Evolutionary conservation across 2,113 vertebrate genomes (phyloP).

Genomic region (Poeciliopsis occidentalis): DNA sequence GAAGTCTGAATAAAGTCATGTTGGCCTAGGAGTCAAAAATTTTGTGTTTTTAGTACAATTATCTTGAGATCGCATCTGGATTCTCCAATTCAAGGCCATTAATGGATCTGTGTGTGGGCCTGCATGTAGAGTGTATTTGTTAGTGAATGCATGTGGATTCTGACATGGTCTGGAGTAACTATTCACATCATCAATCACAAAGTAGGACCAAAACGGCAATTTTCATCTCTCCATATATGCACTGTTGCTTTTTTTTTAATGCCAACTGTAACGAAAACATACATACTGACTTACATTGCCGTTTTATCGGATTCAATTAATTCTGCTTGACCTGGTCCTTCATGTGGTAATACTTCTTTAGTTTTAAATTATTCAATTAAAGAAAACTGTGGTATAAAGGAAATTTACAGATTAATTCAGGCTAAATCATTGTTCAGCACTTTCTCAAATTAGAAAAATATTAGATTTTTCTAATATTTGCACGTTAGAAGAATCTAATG

Average conservation of each 20-base stretch:
- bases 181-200: conserved; percentile 78
- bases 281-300: conserved; percentile 23
- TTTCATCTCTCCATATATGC: conserved; percentile 74
- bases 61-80: conserved; percentile 77
- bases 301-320: conserved; percentile 32
- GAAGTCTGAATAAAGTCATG: conserved; percentile 63
- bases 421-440: not conserved
- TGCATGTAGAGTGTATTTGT: conserved; percentile 40
- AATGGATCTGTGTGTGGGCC: conserved; percentile 64
- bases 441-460: too few relatives aligned
- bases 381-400: not conserved
- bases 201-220: conserved; percentile 54
- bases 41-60: conserved; percentile 78
- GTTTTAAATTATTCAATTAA: not conserved
- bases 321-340: conserved; percentile 27
- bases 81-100: conserved; percentile 74
- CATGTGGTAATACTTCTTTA: not conserved
- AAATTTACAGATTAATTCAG: too few relatives aligned
- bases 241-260: conserved; percentile 68
- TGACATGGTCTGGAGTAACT: conserved; percentile 65
- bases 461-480: too few relatives aligned
- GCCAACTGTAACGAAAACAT: conserved; percentile 59
- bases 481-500: not conserved
- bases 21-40: conserved; percentile 55
- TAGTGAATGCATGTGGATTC: conserved; percentile 44